Base-by-base conservation (phyloP, 2,888 invertebrate species). In the Yponomeuta malinellus region DNA sequence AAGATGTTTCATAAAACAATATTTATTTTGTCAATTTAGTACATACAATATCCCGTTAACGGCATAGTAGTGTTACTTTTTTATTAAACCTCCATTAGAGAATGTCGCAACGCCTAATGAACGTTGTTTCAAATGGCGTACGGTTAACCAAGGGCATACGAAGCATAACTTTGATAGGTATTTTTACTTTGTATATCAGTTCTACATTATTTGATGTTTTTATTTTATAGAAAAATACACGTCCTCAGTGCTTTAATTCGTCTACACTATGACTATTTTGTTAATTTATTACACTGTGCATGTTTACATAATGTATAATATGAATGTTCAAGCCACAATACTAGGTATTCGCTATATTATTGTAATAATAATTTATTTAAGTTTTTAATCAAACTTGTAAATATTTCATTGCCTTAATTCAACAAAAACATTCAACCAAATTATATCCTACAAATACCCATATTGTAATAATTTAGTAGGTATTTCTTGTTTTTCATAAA, bases 141-240 rank as follows among this genome's bases (percentile, higher is more conserved):
- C 43, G 43, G 6, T 43, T 76, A 81, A 84, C 80, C 79, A 81
- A 83, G 85, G 83, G 86, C 86, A 87, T 76, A 73, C 78, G 73
- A 89, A 89, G 90, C 89, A 81, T 81, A 79, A 82, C 74, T 78
- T 79, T 79, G 79, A 74, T 77, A 76, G 74, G 75, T 77, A 73
- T 73, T 75, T 75, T 37, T 79, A 77, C 78, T 71, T 72, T 70
- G 71, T 72, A 73, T 81, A 79, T 83, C 79, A 87, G 85, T 83
- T 79, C 87, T 88, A 88, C 83, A 73, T 65, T 68, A 69, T 48
- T 65, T 80, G 79, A 80, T 85, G 43, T 43, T 48, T 33, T 23
- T 43, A 80, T 85, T 83, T 81, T 83, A 85, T 89, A 91, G 85
- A 91, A 91, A 91, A 90, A 91, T 91, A 91, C 91, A 91, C 91